Base-by-base conservation (phyloP, 2,888 invertebrate genomes). In the Apodemia duryi region DNA sequence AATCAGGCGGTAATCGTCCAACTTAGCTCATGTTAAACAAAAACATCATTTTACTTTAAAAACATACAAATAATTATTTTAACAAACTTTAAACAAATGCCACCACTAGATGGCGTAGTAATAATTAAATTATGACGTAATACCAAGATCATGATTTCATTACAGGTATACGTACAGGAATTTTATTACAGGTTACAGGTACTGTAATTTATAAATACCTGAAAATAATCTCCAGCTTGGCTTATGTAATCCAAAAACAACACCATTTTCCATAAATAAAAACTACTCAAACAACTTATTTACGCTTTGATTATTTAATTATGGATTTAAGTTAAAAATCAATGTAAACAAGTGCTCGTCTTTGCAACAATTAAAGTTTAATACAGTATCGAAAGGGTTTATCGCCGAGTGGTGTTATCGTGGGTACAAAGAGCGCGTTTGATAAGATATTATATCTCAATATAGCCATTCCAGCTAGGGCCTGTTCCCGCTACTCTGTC, bases 341-440 rank as follows among this genome's bases (percentile, higher is more conserved):
- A 52, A 52, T 28, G 52, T 52, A 52, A 52, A 52, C 52, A 52
- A 10, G 28, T 52, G 52, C 29, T 21, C 28, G 52, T 21, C 52
- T 52, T 52, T 21, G 52, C 52, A 52, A 52, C 52, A 52, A 28
- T 29, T 52, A 52, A 64, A 51, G 49, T 68, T 66, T 54, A 64
- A 68, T 66, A 65, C 57, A 68, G 64, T 66, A 67, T 63, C 52
- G 2, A 52, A 52, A 52, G 66, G 64, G 66, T 69, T 74, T 74
- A 75, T 75, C 74, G 61, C 35, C 5, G 9, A 64, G 72, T 11
- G 28, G 54, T 54, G 70, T 75, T 80, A 80, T 81, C 80, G 66
- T 61, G 63, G 70, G 80, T 72, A 70, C 80, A 80, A 80, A 81
- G 82, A 80, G 79, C 81, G 73, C 67, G 71, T 46, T 70, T 68